Conservation (phyloP, 2,797 vertebrate genomes). For the Lutjanus campechanus region DNA sequence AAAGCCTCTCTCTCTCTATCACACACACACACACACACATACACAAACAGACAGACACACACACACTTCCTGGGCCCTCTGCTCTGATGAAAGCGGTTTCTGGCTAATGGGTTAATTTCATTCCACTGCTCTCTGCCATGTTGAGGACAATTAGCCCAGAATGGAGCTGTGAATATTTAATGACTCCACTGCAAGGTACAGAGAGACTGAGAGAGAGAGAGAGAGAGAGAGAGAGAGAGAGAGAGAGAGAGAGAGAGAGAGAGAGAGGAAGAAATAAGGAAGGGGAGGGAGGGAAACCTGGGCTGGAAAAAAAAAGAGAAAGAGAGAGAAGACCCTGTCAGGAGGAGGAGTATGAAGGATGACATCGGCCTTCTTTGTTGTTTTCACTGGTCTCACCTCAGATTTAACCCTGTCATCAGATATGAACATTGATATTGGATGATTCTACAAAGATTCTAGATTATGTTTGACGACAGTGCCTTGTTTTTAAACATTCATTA, state of each 20-base stretch:
- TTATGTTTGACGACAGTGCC: too few species aligned
- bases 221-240: constrained; percentile 4
- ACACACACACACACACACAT: constrained; percentile 27
- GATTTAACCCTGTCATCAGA: not conserved
- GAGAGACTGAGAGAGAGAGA: constrained; percentile 39
- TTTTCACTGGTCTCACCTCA: not conserved
- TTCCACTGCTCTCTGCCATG: constrained; percentile 84
- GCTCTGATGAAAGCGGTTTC: constrained; percentile 76
- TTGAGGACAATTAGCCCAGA: constrained; percentile 86
- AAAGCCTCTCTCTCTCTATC: not conserved
- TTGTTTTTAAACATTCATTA: not conserved
- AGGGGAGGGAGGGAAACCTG: constrained; percentile 30
- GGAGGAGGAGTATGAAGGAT: not conserved
- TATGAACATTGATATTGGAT: too few species aligned
- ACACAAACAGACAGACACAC: constrained; percentile 49
- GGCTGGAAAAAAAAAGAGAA: constrained; percentile 37
- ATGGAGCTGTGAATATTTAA: constrained; percentile 89
- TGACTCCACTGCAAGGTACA: constrained; percentile 77
- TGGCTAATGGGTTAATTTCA: constrained; percentile 87
- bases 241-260: constrained; percentile 47
- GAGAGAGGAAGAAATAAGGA: not conserved
- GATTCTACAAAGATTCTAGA: not conserved
- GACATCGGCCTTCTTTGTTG: not conserved
- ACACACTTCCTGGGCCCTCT: constrained; percentile 57
- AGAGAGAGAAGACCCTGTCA: not conserved